Base-by-base conservation (phyloP, 2,797 vertebrate genomes). In the Neopelma chrysocephalum region DNA sequence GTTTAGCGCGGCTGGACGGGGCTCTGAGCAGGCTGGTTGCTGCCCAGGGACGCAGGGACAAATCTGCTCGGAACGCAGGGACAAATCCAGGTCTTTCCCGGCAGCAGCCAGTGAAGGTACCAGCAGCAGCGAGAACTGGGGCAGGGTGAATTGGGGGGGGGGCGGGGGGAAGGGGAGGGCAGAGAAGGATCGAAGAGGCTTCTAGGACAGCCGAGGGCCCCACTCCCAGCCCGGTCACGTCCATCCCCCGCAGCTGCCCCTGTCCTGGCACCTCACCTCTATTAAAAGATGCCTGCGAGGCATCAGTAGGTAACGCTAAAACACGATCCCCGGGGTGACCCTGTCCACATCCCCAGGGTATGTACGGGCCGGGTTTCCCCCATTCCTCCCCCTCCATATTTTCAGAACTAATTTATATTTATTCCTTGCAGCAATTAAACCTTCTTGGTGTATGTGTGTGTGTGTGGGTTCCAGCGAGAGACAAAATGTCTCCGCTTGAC, bases 311-410 rank as follows among this genome's bases (percentile, higher is more conserved):
- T 73, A 92, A 94, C 12, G 15, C 68, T 48, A 40, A 65, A 72
- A 53, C 56, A 4, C 9, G 1, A 31, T 10, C 17, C 19, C 38
- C 3, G 3, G 2, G 0, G 1, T 5, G 42, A 68, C 43, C 5
- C 17, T 14, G 17, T 57, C 12, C 27, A 9, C 23, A 15, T 31
- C 17, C 31, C 22, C 29, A 8, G 31, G 10, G 2, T 19, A 9
- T 26, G 4, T 8, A 29, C 1, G 8, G 8, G 7, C 25, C 2
- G 2, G 23, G 15, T 15, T 87, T 20, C 4, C 11, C 12, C 3
- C 20, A 60, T 51, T 20, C 36, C 22, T 19, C 50, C 15, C 1
- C 1, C 48, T 45, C 51, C 2, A 6, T 12, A 32, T 81, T 83
- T 57, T 75, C 34, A 29, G 29, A n/a, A 21, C 9, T 9, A 26